phyloP scores from a whole-genome alignment of 2,797 vertebrate species.

The Heliangelus exortis region DNA sequence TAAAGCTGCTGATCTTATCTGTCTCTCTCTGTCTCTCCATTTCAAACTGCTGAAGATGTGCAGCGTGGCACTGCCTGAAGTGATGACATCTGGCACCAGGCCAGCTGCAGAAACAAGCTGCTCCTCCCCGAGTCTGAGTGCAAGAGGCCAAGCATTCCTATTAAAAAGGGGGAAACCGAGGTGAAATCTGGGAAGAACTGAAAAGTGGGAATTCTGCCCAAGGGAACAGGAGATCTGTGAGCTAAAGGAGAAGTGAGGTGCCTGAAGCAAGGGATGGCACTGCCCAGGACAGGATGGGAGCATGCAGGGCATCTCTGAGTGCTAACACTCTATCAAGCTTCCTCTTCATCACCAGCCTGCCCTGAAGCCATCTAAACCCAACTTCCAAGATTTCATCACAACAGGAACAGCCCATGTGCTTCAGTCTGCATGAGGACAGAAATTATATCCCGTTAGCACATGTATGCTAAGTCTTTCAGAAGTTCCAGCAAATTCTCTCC shows the following conservation, averaged over 20 bases:
- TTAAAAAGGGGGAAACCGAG: constrained; percentile 65
- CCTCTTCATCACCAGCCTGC: background rate
- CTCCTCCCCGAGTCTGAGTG: constrained; percentile 67
- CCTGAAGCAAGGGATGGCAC: background rate
- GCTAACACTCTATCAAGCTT: constrained; percentile 4
- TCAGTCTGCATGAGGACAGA: background rate
- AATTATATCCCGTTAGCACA: background rate
- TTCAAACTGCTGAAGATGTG: constrained; percentile 83
- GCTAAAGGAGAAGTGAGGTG: background rate
- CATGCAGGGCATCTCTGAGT: background rate
- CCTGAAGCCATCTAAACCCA: background rate
- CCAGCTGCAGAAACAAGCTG: constrained; percentile 78
- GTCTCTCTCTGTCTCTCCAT: constrained; percentile 74
- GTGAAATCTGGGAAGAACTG: constrained; percentile 64
- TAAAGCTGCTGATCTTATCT: constrained; percentile 87
- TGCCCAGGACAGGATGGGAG: background rate
- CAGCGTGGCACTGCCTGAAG: constrained; percentile 84
- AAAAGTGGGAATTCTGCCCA: constrained; percentile 39
- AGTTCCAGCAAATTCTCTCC: constrained; percentile 20
- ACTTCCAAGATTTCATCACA: background rate
- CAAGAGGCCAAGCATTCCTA: constrained; percentile 73
- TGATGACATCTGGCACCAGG: constrained; percentile 81
- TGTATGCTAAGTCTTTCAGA: background rate
- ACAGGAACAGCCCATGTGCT: background rate
- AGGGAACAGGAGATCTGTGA: background rate